Base-by-base conservation (phyloP, 30 jellyfish, hydroid and myxozoan species). In the Pseudorhiza aurosa region DNA sequence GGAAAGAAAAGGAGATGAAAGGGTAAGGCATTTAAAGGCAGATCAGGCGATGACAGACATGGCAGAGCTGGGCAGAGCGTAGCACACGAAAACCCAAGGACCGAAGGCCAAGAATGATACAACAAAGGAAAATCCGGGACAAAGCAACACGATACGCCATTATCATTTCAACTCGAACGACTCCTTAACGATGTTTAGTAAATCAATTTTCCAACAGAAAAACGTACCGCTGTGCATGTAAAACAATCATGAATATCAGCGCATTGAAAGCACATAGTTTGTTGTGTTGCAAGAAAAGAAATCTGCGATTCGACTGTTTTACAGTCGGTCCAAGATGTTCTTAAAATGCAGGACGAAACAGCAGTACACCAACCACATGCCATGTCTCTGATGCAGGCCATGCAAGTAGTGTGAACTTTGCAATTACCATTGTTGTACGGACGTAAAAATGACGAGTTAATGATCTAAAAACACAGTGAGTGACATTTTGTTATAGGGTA, bases 291-390 rank as follows among this genome's bases (percentile, higher is more conserved):
- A 21, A 83, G 68, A 50, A 60, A 65, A 24, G 76, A 62, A 6
- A 72, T 26, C 29, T 72, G 53, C n/a, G 22, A 18, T 0, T 63
- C 57, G 17, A 55, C 8, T 1, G 56, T 33, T 18, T 28, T 46
- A 70, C 97, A 89, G n/a, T 44, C 35, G 18, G 50, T 28, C 97
- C 97, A 80, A 22, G 55, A 32, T 11, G 77, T 17, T 58, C 89
- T 71, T 22, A 74, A 26, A 44, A 72, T 53, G 80, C 98, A 92
- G 7, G 88, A 30, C 0, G 77, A 35, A 2, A 51, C 18, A 15
- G 21, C 74, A 7, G 86, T 22, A 68, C 98, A 92, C 98, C 98
- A 92, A 11, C 98, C 98, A 70, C 98, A 92, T 19, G 83, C 67
- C 7, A 73, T 26, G 67, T 92, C 98, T 7, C 88, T 26, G 18